A percentile compares a stretch with the other conserved stretches of the same genome.
Evolutionary conservation across 2,888 invertebrate genomes (phyloP).

Genomic region (Mellilla xanthometata): DNA sequence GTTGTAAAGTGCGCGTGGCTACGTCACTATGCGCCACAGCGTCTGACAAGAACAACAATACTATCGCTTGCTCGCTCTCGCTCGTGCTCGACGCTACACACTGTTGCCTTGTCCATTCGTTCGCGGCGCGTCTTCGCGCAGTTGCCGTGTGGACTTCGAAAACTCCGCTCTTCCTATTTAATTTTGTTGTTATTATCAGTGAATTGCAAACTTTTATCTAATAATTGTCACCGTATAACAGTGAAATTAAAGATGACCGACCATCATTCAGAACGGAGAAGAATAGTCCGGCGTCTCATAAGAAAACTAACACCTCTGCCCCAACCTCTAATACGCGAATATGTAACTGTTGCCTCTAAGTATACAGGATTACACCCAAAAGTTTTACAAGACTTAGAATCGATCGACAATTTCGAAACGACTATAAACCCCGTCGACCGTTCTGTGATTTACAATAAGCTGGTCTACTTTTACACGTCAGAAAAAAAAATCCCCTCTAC

Average conservation of each 20-base stretch:
- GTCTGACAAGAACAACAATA: conserved; percentile 3
- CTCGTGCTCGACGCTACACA: neutral
- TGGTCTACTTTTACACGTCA: conserved; percentile 32
- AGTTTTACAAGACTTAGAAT: conserved; percentile 10
- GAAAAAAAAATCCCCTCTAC: conserved; percentile 36
- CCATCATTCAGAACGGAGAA: neutral
- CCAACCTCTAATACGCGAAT: neutral
- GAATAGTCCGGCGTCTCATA: conserved; percentile 7
- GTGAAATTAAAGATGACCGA: neutral
- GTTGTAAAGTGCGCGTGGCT: neutral
- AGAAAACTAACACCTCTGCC: neutral
- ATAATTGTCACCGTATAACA: too few species aligned
- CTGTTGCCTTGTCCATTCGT: neutral
- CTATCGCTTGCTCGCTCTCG: neutral
- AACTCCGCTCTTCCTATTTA: too few species aligned
- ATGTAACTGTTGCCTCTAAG: neutral
- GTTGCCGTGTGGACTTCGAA: neutral
- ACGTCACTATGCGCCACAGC: conserved; percentile 10
- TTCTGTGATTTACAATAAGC: conserved; percentile 29
- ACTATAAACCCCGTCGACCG: conserved; percentile 30
- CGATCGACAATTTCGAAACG: neutral
- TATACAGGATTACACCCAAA: conserved; percentile 31
- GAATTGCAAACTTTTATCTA: too few species aligned
- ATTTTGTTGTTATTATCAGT: too few species aligned
- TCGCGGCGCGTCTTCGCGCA: neutral